These are phyloP conservation scores for Arothron firmamentum DNA, from an alignment of 2,113 vertebrate species.

Conservation along the genomic window DNA sequence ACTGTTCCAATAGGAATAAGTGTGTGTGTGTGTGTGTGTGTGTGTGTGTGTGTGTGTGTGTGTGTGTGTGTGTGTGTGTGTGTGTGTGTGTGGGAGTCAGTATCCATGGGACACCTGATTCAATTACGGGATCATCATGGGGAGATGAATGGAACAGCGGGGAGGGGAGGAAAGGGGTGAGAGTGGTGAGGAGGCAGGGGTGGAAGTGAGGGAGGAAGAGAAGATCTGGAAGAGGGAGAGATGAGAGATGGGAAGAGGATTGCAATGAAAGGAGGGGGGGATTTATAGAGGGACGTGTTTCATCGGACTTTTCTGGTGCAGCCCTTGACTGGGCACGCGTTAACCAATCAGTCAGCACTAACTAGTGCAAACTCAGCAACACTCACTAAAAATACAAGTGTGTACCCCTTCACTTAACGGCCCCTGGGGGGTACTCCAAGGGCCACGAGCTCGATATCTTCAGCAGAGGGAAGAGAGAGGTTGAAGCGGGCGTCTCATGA, in stretches of 20 bases:
- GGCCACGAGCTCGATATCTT: conserved; percentile 9
- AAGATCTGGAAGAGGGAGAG: neutral
- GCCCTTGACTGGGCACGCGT: no score
- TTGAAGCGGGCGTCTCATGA: conserved; percentile 20
- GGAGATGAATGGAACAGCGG: conserved; percentile 35
- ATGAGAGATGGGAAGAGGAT: no score
- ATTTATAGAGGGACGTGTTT: neutral
- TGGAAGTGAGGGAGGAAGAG: neutral
- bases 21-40: conserved; percentile 7
- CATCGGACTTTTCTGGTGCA: neutral
- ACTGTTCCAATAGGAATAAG: conserved; percentile 15
- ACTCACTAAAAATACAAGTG: no score
- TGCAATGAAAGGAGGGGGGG: no score
- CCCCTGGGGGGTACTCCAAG: conserved; percentile 31
- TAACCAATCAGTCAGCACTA: no score
- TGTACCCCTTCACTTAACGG: conserved; percentile 10
- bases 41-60: conserved; percentile 33
- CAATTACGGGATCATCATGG: conserved; percentile 48
- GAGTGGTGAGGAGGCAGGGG: neutral
- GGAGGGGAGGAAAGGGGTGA: neutral
- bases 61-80: conserved; percentile 7
- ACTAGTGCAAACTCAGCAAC: no score
- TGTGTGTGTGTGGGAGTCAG: conserved; percentile 33
- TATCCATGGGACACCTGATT: conserved; percentile 56
- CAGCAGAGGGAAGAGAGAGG: conserved; percentile 41